Percentiles rank a stretch among this genome's conserved stretches.
phyloP scores from a whole-genome alignment of 1,140 invertebrate species.

The Pinna nobilis region DNA sequence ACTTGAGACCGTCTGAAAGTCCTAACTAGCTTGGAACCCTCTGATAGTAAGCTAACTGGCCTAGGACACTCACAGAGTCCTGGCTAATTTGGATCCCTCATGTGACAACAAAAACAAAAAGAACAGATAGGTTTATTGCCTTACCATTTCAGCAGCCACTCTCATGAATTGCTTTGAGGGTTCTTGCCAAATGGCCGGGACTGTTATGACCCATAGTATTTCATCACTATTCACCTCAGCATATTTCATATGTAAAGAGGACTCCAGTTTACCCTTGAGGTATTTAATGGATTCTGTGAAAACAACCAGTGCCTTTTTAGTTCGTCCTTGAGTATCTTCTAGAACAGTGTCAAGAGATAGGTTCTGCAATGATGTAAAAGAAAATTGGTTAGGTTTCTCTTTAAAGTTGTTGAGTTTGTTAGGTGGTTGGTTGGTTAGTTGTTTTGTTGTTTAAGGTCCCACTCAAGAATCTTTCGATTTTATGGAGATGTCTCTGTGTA shows the following conservation, averaged over 20 bases:
- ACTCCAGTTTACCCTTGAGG: conserved; percentile 5
- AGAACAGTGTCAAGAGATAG: neutral
- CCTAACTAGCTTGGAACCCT: too few species aligned
- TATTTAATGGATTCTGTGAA: conserved; percentile 15
- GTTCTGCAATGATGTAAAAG: neutral
- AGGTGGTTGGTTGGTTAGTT: too few species aligned
- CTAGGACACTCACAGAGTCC: too few species aligned
- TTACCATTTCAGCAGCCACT: conserved; percentile 20
- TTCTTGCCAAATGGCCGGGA: conserved; percentile 41
- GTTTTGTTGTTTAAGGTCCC: too few species aligned
- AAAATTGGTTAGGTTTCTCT: neutral
- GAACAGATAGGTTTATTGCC: too few species aligned
- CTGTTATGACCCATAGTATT: conserved; percentile 28
- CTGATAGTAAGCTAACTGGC: too few species aligned
- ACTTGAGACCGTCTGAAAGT: too few species aligned
- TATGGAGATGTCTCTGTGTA: too few species aligned
- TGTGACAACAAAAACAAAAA: neutral
- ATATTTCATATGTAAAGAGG: neutral
- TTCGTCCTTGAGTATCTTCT: neutral
- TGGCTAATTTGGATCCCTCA: too few species aligned
- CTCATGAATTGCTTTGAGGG: conserved; percentile 41
- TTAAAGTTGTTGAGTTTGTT: too few species aligned
- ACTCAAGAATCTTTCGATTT: too few species aligned
- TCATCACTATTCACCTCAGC: neutral
- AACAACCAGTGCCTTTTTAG: conserved; percentile 7